Conservation (phyloP, 1,140 invertebrate species). For the Microplitis mediator region DNA sequence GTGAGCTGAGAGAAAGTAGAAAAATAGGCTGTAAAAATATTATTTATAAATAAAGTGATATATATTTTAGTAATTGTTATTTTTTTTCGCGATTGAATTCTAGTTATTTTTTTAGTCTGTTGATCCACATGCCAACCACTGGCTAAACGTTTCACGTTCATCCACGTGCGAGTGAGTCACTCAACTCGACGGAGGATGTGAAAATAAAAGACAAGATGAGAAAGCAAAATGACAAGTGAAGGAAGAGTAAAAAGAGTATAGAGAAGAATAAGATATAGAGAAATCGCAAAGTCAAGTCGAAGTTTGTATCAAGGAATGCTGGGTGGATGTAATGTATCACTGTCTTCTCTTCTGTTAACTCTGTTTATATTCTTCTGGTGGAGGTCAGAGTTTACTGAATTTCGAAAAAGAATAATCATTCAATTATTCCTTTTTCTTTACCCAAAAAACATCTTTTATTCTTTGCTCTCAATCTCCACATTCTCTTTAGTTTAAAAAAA, state of each 20-base stretch:
- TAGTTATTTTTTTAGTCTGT: neutral
- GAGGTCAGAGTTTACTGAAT: slow-evolving; percentile 45
- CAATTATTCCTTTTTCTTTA: slow-evolving; percentile 18
- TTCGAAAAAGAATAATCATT: slow-evolving; percentile 36
- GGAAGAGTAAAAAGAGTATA: neutral
- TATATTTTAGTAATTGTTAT: neutral
- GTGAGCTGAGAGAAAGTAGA: too few species aligned
- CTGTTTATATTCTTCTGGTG: slow-evolving; percentile 21
- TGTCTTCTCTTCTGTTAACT: slow-evolving; percentile 29
- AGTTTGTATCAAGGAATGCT: slow-evolving; percentile 32
- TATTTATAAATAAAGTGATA: neutral
- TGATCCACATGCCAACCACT: neutral
- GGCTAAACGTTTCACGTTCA: neutral
- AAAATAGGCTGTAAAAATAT: neutral
- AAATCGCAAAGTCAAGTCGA: slow-evolving; percentile 24
- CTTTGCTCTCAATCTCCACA: neutral
- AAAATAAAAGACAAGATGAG: neutral
- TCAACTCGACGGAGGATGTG: neutral
- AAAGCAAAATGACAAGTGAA: slow-evolving; percentile 24
- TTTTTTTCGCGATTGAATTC: neutral
- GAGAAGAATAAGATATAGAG: neutral
- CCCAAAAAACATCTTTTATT: neutral
- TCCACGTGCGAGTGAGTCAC: neutral
- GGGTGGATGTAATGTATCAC: slow-evolving; percentile 47
- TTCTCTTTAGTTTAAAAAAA: neutral